These are phyloP conservation scores for Homarus americanus DNA, from an alignment of 1,140 invertebrate species.

Conservation along the genomic window DNA sequence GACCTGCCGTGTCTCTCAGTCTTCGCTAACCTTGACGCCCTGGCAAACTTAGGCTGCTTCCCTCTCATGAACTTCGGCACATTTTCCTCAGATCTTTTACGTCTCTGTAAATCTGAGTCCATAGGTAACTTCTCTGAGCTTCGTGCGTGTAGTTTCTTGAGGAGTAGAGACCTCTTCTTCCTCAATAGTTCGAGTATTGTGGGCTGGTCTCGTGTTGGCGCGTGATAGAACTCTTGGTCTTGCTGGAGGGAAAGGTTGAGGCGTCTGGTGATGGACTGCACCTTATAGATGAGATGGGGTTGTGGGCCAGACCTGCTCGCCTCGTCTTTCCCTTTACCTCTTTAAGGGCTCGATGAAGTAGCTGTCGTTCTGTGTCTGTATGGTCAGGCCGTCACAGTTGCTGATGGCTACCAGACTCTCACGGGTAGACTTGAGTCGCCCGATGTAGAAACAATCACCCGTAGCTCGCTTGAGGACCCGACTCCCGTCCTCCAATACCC, in stretches of 20 bases:
- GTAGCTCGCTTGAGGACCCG: conserved; percentile 45
- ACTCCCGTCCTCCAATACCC: conserved; percentile 68
- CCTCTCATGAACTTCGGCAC: neutral
- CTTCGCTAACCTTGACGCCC: neutral
- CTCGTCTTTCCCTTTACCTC: conserved; percentile 14
- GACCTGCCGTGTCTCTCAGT: neutral
- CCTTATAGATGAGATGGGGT: conserved; percentile 73
- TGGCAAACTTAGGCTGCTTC: neutral
- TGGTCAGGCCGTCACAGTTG: conserved; percentile 71
- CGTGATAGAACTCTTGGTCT: conserved; percentile 56
- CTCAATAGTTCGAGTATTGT: neutral
- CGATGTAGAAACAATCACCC: conserved; percentile 66
- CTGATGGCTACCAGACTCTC: conserved; percentile 70
- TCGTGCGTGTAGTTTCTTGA: neutral
- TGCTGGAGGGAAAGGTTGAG: conserved; percentile 71
- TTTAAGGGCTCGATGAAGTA: conserved; percentile 74
- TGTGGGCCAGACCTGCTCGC: conserved; percentile 18
- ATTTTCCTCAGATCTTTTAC: neutral
- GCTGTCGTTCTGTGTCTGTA: conserved; percentile 69
- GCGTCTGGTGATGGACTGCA: conserved; percentile 55
- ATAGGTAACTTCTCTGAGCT: neutral
- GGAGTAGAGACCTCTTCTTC: neutral
- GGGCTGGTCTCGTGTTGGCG: neutral
- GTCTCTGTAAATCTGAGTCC: neutral
- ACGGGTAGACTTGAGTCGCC: conserved; percentile 44